Evolutionary conservation across 2,113 vertebrate genomes (phyloP), one percentile per base, ranked within the genome.

Genomic region (Plestiodon gilberti): DNA sequence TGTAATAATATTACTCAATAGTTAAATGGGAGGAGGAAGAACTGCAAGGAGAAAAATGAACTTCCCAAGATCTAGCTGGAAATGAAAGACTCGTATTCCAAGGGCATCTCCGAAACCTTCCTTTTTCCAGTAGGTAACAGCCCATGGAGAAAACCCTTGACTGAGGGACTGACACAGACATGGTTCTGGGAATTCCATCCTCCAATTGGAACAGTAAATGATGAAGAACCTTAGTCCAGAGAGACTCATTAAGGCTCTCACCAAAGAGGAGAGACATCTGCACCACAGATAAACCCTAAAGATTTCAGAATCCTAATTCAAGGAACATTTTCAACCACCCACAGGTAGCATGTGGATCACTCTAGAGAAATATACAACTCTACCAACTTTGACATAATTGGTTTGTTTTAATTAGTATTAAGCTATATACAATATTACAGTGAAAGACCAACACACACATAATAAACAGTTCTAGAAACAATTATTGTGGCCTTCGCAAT

Each of bases 231-330:
- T 59, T 90, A 90, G 80, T 90, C 92, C 88, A 92, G 86, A 90
- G 90, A 91, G 93, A 89, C 89, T 95, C 85, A 25, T 93, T 95
- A 95, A 78, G 75, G 79, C 55, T 83, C 81, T 79, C 22, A 90
- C 71, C 75, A 88, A 89, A 88, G 71, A 85, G 69, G 85, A 83
- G 89, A 92, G 77, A 85, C 88, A 94, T 86, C 89, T 92, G 88
- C 82, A 92, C 82, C 83, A 90, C 55, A 86, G 82, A 65, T 52
- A 92, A 91, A 89, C 86, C 70, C 91, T 86, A 83, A 92, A 89
- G 91, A 92, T 64, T 78, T 86, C 10, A 76, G 61, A 84, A 86
- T 89, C 61, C 78, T 88, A 83, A 87, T 40, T 88, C 79, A 62
- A 92, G 83, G 78, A 93, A 88, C 77, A 81, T 65, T 25, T 87